Evolutionary conservation across 92 coral and sea anemone species (phyloP), one percentile per base, ranked within the genome.

Genomic region (Parazoanthus swiftii): DNA sequence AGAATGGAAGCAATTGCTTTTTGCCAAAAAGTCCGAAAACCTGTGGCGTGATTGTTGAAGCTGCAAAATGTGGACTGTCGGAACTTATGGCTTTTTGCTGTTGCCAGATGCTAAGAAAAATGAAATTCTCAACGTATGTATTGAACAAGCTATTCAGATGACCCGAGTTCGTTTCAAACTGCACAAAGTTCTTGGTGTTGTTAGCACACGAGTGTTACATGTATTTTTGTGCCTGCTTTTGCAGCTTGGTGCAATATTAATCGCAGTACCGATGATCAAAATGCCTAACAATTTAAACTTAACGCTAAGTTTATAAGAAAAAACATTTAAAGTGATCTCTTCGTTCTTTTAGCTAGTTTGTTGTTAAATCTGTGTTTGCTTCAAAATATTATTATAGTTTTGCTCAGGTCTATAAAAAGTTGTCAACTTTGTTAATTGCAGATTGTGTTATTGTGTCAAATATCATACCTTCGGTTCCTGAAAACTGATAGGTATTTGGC

Each of bases 31-130:
- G 51, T 48, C 43, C 18, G 23, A 33, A 35, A 25, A 71, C 23
- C 16, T 84, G 42, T 84, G 87, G 87, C 87, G 48, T 44, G 78
- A 84, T 84, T 84, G 87, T 21, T 46, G 67, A 16, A 38, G 46
- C 46, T 16, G 67, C 79, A 68, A 26, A 44, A 83, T 84, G 87
- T 84, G 77, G 77, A 46, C 87, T 39, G 87, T 73, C 6, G 87
- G 87, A 70, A 84, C 87, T 5, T 84, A 84, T 9, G 77, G 87
- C 20, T 84, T 84, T 51, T 84, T 84, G 48, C 65, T 84, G 66
- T 71, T 84, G 44, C 87, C 87, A 84, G 87, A 84, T 4, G 87
- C 87, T 15, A 84, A 84, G 87, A 84, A 84, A 44, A 84, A 84
- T 51, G 79, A 84, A 43, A 72, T 84, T 46, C 77, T 84, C 18